phyloP scores from a whole-genome alignment of 2,888 invertebrate genomes.

The Pherbina coryleti region DNA sequence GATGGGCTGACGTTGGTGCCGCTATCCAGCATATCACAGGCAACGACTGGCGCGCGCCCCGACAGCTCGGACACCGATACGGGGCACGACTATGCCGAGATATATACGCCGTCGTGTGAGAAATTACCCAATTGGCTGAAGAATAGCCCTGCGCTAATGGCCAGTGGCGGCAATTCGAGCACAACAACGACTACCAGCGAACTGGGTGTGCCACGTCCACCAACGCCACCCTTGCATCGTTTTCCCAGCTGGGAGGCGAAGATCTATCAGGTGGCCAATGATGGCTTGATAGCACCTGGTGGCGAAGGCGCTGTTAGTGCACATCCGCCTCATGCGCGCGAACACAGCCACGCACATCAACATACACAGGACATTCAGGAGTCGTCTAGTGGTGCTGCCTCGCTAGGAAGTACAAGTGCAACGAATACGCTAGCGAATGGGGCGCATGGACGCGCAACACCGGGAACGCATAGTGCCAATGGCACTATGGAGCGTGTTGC shows the following conservation, averaged over 20 bases:
- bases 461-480: slow-evolving; percentile 45
- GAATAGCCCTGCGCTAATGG: slow-evolving; percentile 69
- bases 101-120: slow-evolving; percentile 92
- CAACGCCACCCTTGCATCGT: slow-evolving; percentile 91
- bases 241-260: slow-evolving; percentile 97
- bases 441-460: slow-evolving; percentile 50
- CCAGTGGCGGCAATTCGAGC: slow-evolving; percentile 73
- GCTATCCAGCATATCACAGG: slow-evolving; percentile 62
- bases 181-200: slow-evolving; percentile 68
- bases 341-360: slow-evolving; percentile 22
- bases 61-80: slow-evolving; percentile 75
- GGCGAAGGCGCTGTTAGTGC: slow-evolving; percentile 63
- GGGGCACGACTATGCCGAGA: slow-evolving; percentile 92
- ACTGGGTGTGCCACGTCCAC: slow-evolving; percentile 74
- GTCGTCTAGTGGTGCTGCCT: slow-evolving; percentile 48
- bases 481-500: slow-evolving; percentile 48
- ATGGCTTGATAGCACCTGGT: slow-evolving; percentile 67
- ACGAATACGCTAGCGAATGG: slow-evolving; percentile 57
- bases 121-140: slow-evolving; percentile 74
- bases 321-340: slow-evolving; percentile 54
- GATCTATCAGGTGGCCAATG: slow-evolving; percentile 87
- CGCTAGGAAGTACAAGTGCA: slow-evolving; percentile 49
- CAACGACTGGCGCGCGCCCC: slow-evolving; percentile 52
- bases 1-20: slow-evolving; percentile 72
- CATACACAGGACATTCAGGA: slow-evolving; percentile 51